Conservation (phyloP, 2,888 invertebrate genomes). For the Zygogramma bicolorata region DNA sequence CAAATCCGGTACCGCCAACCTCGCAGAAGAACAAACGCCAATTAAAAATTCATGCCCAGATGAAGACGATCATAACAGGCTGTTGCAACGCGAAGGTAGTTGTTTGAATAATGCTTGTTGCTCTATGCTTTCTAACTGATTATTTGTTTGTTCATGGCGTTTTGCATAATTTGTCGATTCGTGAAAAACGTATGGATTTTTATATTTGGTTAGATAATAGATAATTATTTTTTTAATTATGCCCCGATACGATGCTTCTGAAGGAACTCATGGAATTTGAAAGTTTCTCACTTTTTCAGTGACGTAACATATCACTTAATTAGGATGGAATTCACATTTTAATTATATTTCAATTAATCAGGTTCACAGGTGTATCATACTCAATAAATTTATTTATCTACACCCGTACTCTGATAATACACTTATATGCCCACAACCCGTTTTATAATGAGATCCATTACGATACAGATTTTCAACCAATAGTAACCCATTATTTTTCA, state of each 20-base stretch:
- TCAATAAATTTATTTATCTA: too few relatives aligned
- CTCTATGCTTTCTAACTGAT: constrained; percentile 32
- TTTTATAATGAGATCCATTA: too few relatives aligned
- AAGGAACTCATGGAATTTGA: not conserved
- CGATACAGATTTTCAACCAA: too few relatives aligned
- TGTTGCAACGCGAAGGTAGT: constrained; percentile 33
- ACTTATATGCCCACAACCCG: too few relatives aligned
- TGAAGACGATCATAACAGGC: constrained; percentile 32
- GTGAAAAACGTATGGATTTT: constrained; percentile 17
- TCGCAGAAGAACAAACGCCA: constrained; percentile 26
- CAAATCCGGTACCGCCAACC: constrained; percentile 27
- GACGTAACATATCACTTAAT: not conserved
- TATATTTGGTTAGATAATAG: constrained; percentile 3
- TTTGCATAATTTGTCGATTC: constrained; percentile 21
- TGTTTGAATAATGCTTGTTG: constrained; percentile 16
- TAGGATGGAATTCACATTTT: not conserved
- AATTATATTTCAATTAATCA: not conserved
- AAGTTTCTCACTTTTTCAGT: constrained; percentile 2
- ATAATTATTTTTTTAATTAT: constrained; percentile 7
- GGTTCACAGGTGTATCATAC: too few relatives aligned
- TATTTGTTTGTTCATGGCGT: constrained; percentile 18
- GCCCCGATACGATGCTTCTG: not conserved
- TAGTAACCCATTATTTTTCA: too few relatives aligned
- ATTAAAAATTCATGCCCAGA: constrained; percentile 29
- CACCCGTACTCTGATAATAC: too few relatives aligned